Evolutionary conservation across 2,797 vertebrate species (phyloP), one percentile per base, ranked within the genome.

Genomic region (Gallinago stenura): DNA sequence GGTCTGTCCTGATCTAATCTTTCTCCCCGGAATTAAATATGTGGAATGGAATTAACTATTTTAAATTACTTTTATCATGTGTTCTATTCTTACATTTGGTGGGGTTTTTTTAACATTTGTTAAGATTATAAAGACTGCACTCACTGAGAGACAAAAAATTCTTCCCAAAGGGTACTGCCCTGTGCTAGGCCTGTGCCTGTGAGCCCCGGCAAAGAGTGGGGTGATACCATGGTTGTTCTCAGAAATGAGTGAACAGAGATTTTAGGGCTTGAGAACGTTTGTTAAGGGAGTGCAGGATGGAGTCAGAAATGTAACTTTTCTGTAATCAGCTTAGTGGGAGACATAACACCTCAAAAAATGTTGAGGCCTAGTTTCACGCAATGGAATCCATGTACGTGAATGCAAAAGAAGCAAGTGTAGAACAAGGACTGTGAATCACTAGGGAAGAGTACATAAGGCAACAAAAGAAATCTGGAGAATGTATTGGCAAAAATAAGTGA

Each of bases 331-430:
- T 65, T 33, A 22, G 56, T 70, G 33, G 53, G 57, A 65, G 77
- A n/a, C 4, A 1, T 17, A 58, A 17, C 21, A 18, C 48, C 62
- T 71, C 62, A 71, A 10, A 8, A 45, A 25, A 46, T 62, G 57
- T 14, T 86, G 62, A 90, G 50, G 31, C 33, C n/a, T 66, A 17
- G 46, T 41, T 35, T 35, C 24, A 33, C 66, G 46, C 21, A 54
- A n/a, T 45, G 28, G 45, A 60, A 37, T 82, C 50, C 46, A 6
- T 13, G 22, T 70, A 20, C 0, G 0, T 71, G 56, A 75, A 17
- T 39, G 64, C 14, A 4, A 25, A 92, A 48, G 50, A 54, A 61
- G 11, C 22, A 89, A 76, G 28, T 41, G 51, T 5, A 20, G n/a
- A 88, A 26, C n/a, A 65, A 58, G 61, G 46, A 26, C 45, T 66